Percentiles rank a stretch among this genome's conserved stretches.
phyloP scores from a whole-genome alignment of 2,113 vertebrate genomes.

The Pseudorasbora parva region DNA sequence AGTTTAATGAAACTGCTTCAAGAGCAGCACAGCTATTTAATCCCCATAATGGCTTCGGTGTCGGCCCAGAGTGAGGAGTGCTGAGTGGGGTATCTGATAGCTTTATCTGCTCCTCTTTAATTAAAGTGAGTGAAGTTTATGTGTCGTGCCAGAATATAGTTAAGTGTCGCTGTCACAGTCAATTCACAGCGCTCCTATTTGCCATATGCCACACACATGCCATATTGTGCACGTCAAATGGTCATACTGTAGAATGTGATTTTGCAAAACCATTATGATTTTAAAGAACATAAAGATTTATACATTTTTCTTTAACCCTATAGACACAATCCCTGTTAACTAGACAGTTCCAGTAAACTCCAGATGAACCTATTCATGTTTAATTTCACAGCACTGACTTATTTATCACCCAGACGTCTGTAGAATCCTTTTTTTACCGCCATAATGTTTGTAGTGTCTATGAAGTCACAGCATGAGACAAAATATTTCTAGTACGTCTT shows the following conservation, averaged over 20 bases:
- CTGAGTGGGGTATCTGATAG: constrained; percentile 49
- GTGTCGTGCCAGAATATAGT: constrained; percentile 10
- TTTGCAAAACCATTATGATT: not conserved
- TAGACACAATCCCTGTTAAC: constrained; percentile 7
- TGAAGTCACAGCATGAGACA: constrained; percentile 12
- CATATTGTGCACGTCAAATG: constrained; percentile 19
- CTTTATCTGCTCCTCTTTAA: constrained; percentile 49
- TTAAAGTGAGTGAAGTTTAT: constrained; percentile 55
- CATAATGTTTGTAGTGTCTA: not conserved
- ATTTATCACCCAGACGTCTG: constrained; percentile 52
- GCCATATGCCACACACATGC: constrained; percentile 41
- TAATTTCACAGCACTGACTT: constrained; percentile 44
- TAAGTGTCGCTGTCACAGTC: constrained; percentile 39
- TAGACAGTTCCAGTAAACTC: constrained; percentile 33
- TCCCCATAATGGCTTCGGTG: constrained; percentile 31
- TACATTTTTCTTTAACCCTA: not conserved
- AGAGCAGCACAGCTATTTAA: constrained; percentile 14
- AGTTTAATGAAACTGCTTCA: constrained; percentile 30
- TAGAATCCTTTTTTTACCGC: not conserved
- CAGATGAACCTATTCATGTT: constrained; percentile 52
- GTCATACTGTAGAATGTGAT: not conserved
- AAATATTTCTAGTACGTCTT: not conserved
- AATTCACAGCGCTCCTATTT: constrained; percentile 32
- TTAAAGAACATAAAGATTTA: not conserved
- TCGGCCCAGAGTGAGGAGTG: constrained; percentile 19